phyloP scores from a whole-genome alignment of 2,888 invertebrate genomes.

The Drosophila sordidapex region DNA sequence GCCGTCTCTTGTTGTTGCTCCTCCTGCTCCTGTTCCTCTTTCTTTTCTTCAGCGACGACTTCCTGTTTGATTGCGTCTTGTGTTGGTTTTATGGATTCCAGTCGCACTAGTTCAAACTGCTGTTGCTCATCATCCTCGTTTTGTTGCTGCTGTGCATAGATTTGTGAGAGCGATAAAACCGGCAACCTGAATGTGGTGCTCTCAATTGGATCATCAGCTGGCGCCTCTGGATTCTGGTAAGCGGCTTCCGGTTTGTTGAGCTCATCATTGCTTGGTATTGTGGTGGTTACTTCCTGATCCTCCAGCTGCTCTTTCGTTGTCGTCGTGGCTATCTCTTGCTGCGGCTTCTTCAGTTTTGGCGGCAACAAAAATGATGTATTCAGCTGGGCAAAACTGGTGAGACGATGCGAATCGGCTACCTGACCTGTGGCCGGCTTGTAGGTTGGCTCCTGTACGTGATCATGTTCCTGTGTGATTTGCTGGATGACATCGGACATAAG shows the following conservation, averaged over 20 bases:
- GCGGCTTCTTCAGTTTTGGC: conserved; percentile 19
- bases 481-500: conserved; percentile 84
- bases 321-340: conserved; percentile 17
- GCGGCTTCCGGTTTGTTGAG: conserved; percentile 48
- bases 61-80: conserved; percentile 47
- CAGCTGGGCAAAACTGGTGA: conserved; percentile 81
- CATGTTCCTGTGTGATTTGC: conserved; percentile 74
- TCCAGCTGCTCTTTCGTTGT: conserved; percentile 2
- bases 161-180: conserved; percentile 67
- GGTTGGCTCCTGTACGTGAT: conserved; percentile 19
- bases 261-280: conserved; percentile 56
- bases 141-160: conserved; percentile 75
- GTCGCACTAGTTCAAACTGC: conserved; percentile 55
- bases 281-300: conserved; percentile 45
- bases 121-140: conserved; percentile 62
- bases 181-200: conserved; percentile 62
- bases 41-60: conserved; percentile 13
- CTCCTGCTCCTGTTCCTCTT: conserved; percentile 1
- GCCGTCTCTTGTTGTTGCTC: conserved; percentile 4
- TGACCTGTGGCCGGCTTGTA: conserved; percentile 25
- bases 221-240: conserved; percentile 29
- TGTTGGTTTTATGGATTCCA: conserved; percentile 42
- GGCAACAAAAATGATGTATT: conserved; percentile 77
- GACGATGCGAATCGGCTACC: conserved; percentile 66
- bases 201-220: conserved; percentile 26